Evolutionary conservation across 2,888 invertebrate genomes (phyloP).

Genomic region (Bellardia bayeri): DNA sequence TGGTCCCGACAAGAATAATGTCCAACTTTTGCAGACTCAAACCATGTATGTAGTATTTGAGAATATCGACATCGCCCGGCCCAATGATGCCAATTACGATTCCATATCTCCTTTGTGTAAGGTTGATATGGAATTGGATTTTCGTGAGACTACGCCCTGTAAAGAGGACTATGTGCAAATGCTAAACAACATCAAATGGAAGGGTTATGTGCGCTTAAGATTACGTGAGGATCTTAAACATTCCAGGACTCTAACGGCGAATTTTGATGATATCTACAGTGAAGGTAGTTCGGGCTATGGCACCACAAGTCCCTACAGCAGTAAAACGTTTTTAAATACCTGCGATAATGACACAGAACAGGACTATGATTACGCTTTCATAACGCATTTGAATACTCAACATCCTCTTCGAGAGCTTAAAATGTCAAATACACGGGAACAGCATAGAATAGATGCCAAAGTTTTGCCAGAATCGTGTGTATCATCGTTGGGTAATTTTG

Average conservation of each 20-base stretch:
- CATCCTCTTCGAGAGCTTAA: slow-evolving; percentile 84
- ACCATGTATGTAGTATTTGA: slow-evolving; percentile 89
- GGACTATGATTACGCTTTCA: slow-evolving; percentile 86
- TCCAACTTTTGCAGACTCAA: slow-evolving; percentile 87
- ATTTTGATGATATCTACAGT: slow-evolving; percentile 76
- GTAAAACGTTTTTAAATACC: slow-evolving; percentile 55
- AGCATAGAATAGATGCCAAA: slow-evolving; percentile 74
- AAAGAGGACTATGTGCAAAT: slow-evolving; percentile 77
- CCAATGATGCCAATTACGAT: slow-evolving; percentile 86
- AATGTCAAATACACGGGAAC: slow-evolving; percentile 72
- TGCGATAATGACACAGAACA: slow-evolving; percentile 65
- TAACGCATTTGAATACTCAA: slow-evolving; percentile 87
- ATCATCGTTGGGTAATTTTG: slow-evolving; percentile 78
- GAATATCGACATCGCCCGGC: slow-evolving; percentile 89
- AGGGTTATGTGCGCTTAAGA: slow-evolving; percentile 82
- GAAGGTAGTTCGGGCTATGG: slow-evolving; percentile 80
- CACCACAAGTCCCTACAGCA: slow-evolving; percentile 73
- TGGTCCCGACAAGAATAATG: slow-evolving; percentile 81
- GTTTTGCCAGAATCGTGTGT: slow-evolving; percentile 81
- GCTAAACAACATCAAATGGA: slow-evolving; percentile 81
- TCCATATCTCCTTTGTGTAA: slow-evolving; percentile 86
- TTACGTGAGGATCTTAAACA: slow-evolving; percentile 77
- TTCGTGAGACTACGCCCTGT: slow-evolving; percentile 80
- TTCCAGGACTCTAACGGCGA: not conserved
- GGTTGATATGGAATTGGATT: slow-evolving; percentile 86